A percentile compares a stretch with the other conserved stretches of the same genome.
These are phyloP conservation scores for Eretmocerus hayati DNA, from an alignment of 2,888 invertebrate species.

Conservation along the genomic window DNA sequence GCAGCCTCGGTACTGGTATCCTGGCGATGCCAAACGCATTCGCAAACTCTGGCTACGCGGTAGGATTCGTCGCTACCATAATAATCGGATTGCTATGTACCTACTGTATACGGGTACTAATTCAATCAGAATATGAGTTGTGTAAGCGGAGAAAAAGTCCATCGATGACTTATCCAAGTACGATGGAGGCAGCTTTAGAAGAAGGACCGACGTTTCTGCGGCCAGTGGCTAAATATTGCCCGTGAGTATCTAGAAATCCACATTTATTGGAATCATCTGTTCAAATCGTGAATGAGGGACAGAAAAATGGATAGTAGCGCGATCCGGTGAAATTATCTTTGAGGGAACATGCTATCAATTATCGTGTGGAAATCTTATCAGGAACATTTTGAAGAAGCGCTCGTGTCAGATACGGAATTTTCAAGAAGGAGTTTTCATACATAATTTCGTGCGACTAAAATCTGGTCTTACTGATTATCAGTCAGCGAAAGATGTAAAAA, in stretches of 20 bases:
- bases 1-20: constrained; percentile 86
- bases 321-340: no score
- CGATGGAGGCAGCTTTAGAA: constrained; percentile 68
- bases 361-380: no score
- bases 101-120: constrained; percentile 87
- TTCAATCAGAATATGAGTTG: constrained; percentile 58
- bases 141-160: constrained; percentile 50
- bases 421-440: no score
- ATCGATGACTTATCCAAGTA: constrained; percentile 72
- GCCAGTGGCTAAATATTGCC: constrained; percentile 18
- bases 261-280: no score
- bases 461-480: no score
- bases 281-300: no score
- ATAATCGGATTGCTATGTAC: constrained; percentile 84
- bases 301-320: no score
- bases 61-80: constrained; percentile 74
- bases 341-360: no score
- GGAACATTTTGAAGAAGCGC: no score
- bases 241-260: constrained; percentile 24
- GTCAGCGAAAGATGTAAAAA: no score
- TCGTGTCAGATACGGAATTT: no score
- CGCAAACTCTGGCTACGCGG: constrained; percentile 70
- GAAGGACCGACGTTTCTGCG: constrained; percentile 68
- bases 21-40: constrained; percentile 87
- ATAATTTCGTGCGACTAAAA: no score